Evolutionary conservation across 2,797 vertebrate species (phyloP).

Genomic region (Taenioides sp.): DNA sequence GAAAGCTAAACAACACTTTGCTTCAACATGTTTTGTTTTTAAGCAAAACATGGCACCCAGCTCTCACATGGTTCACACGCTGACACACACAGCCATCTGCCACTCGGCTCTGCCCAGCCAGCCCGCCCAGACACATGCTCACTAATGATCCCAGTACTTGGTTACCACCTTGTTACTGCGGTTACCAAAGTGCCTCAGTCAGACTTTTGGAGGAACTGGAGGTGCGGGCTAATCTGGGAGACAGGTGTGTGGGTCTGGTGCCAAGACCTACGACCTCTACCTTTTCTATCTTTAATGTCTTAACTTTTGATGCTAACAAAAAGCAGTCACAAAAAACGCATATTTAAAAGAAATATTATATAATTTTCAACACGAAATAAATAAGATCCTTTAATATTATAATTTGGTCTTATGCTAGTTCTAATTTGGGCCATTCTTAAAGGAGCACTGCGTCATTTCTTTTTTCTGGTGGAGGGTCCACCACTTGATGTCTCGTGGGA

Average conservation of each 20-base stretch:
- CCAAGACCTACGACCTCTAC: slow-evolving; percentile 15
- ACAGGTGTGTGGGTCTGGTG: slow-evolving; percentile 54
- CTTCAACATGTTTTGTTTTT: slow-evolving; percentile 37
- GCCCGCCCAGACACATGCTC: slow-evolving; percentile 66
- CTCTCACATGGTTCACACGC: slow-evolving; percentile 62
- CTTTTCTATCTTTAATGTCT: no score
- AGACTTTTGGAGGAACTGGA: slow-evolving; percentile 54
- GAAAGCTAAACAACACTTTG: slow-evolving; percentile 25
- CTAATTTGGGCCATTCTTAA: no score
- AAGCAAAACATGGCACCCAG: slow-evolving; percentile 47
- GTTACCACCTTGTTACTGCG: slow-evolving; percentile 68
- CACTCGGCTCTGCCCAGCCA: slow-evolving; percentile 53
- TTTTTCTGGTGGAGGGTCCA: no score
- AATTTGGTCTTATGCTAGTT: no score
- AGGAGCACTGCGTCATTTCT: no score
- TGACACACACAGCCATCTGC: slow-evolving; percentile 74
- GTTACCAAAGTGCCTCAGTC: slow-evolving; percentile 47
- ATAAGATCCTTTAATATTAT: no score
- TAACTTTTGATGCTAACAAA: no score
- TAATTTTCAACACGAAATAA: no score
- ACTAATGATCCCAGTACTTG: slow-evolving; percentile 74
- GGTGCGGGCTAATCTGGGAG: slow-evolving; percentile 42
- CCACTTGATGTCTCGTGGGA: no score
- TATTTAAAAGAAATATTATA: no score
- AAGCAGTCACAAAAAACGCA: no score